These are phyloP conservation scores for Cosmia pyralina DNA, from an alignment of 2,888 invertebrate genomes.

Conservation along the genomic window DNA sequence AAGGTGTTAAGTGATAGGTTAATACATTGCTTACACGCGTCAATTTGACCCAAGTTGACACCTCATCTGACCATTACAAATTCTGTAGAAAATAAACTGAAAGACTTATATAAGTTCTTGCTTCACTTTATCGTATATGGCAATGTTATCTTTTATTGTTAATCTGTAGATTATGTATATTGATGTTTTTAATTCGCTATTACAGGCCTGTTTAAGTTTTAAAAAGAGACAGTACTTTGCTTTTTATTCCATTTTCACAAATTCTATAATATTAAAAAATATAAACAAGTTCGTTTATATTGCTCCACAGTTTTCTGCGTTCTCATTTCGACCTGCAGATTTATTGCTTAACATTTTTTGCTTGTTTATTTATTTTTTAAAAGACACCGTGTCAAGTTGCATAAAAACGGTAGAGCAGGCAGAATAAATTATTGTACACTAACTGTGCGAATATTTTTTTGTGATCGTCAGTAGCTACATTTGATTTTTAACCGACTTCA, in stretches of 20 bases:
- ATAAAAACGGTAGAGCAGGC: slow-evolving; percentile 71
- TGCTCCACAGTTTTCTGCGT: slow-evolving; percentile 66
- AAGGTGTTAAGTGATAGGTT: slow-evolving; percentile 21
- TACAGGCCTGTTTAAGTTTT: neutral
- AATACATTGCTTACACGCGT: slow-evolving; percentile 41
- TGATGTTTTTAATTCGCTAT: neutral
- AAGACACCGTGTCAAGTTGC: slow-evolving; percentile 82
- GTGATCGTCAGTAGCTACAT: slow-evolving; percentile 25
- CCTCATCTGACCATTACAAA: slow-evolving; percentile 15
- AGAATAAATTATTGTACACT: slow-evolving; percentile 46
- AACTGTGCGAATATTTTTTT: slow-evolving; percentile 55
- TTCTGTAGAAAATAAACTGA: neutral
- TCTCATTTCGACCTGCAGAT: slow-evolving; percentile 77
- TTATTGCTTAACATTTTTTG: slow-evolving; percentile 80
- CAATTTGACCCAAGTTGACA: slow-evolving; percentile 40
- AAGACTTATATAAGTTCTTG: neutral
- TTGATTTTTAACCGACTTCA: no score
- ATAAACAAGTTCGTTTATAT: neutral
- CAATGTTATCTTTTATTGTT: neutral
- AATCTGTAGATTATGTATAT: neutral
- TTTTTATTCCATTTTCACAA: neutral
- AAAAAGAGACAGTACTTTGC: neutral
- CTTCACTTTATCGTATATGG: neutral
- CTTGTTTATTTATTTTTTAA: slow-evolving; percentile 80
- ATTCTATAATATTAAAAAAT: neutral